phyloP scores from a whole-genome alignment of 2,888 invertebrate genomes.

The Tiphia femorata region DNA sequence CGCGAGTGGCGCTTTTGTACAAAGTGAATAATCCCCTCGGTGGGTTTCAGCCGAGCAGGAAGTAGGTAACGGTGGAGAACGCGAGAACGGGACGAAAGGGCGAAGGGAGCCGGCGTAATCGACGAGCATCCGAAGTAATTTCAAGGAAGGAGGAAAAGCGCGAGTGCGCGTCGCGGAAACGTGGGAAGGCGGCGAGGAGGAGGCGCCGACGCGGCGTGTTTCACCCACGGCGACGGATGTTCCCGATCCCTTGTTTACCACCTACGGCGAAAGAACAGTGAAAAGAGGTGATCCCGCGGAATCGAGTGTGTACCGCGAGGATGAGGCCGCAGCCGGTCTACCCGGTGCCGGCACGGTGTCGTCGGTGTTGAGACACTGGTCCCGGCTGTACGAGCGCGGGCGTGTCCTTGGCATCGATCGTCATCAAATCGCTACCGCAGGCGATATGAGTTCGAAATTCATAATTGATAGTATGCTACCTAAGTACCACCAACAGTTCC shows the following conservation, averaged over 20 bases:
- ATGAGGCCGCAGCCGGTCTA: constrained; percentile 50
- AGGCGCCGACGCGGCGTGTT: constrained; percentile 19
- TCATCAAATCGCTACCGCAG: constrained; percentile 38
- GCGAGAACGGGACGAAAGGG: neutral
- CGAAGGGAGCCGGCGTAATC: too few relatives aligned
- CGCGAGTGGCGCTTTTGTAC: constrained; percentile 55
- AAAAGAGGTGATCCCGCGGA: constrained; percentile 57
- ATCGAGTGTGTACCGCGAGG: constrained; percentile 60
- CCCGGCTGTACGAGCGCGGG: constrained; percentile 25
- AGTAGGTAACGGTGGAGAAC: neutral
- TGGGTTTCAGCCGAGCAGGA: neutral
- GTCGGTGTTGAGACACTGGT: constrained; percentile 51
- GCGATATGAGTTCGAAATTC: constrained; percentile 92
- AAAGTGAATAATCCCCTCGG: constrained; percentile 25
- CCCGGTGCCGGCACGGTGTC: constrained; percentile 34
- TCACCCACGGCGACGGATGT: constrained; percentile 26
- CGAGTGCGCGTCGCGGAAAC: constrained; percentile 34
- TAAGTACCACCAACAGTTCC: constrained; percentile 88
- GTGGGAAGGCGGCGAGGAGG: constrained; percentile 31
- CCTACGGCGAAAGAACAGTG: constrained; percentile 19
- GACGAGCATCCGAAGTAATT: too few relatives aligned
- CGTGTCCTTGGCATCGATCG: constrained; percentile 65
- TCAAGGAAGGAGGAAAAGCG: constrained; percentile 22
- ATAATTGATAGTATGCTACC: constrained; percentile 98
- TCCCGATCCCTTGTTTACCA: neutral